Percentiles rank a stretch among this genome's conserved stretches.
Evolutionary conservation across 2,888 invertebrate genomes (phyloP).

Genomic region (Carpatolechia fugitivella): DNA sequence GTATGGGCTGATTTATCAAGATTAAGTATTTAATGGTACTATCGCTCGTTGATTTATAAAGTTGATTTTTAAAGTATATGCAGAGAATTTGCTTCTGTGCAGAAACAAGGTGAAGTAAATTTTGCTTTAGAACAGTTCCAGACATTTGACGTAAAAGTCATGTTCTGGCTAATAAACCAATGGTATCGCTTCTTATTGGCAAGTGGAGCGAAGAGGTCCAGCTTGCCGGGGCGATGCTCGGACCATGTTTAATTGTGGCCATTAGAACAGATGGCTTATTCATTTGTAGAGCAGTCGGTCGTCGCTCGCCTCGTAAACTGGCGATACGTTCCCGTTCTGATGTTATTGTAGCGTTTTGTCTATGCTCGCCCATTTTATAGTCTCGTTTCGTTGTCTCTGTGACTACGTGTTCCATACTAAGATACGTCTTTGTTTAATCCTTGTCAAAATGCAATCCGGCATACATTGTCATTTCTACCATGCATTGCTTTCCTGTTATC

Average conservation of each 20-base stretch:
- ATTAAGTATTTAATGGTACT: background rate
- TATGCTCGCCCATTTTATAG: slow-evolving; percentile 76
- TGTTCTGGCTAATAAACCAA: slow-evolving; percentile 5
- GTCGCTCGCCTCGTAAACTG: slow-evolving; percentile 77
- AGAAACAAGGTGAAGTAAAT: background rate
- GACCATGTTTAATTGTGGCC: slow-evolving; percentile 76
- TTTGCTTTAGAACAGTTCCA: background rate
- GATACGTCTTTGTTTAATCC: slow-evolving; percentile 53
- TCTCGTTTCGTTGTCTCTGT: slow-evolving; percentile 69
- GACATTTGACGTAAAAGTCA: background rate
- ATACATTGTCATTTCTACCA: background rate
- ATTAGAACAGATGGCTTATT: slow-evolving; percentile 80
- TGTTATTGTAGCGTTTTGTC: slow-evolving; percentile 79
- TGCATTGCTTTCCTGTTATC: background rate
- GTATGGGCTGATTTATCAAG: background rate
- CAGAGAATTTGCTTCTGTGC: background rate
- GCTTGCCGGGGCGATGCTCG: slow-evolving; percentile 37
- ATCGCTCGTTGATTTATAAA: slow-evolving; percentile 1
- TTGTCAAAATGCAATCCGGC: slow-evolving; percentile 22
- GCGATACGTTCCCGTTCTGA: slow-evolving; percentile 77
- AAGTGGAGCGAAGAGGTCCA: slow-evolving; percentile 45
- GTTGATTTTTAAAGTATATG: too few species aligned
- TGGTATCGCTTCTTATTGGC: slow-evolving; percentile 4
- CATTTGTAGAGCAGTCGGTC: slow-evolving; percentile 78
- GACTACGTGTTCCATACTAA: slow-evolving; percentile 47